These are phyloP conservation scores for Berghia stephanieae DNA, from an alignment of 1,140 invertebrate species.

Conservation along the genomic window DNA sequence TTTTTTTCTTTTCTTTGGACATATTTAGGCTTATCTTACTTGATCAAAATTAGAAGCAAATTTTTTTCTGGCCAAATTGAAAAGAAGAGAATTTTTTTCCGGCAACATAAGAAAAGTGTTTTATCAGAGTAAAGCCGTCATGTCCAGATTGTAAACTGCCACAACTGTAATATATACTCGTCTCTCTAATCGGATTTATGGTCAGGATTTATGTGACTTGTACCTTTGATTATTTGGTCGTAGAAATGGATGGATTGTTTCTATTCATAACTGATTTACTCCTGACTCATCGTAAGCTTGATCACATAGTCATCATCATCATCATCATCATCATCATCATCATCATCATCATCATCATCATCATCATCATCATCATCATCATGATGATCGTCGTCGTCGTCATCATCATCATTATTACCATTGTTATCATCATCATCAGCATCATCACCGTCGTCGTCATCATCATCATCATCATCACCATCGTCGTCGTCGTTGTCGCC, in stretches of 20 bases:
- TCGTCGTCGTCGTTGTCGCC: constrained; percentile 2
- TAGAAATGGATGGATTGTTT: too few species aligned
- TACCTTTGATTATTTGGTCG: background rate
- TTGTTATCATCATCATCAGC: background rate
- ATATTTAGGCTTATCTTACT: too few species aligned
- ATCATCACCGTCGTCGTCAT: background rate
- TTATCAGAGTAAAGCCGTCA: too few species aligned
- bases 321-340: background rate
- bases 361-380: constrained; percentile 8
- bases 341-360: constrained; percentile 14
- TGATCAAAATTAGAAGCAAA: too few species aligned
- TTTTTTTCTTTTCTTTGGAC: too few species aligned
- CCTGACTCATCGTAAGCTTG: too few species aligned
- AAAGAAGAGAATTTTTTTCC: too few species aligned
- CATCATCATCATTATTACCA: background rate
- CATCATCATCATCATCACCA: constrained; percentile 1
- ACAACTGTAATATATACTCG: too few species aligned
- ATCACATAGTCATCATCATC: background rate
- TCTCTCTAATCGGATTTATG: background rate
- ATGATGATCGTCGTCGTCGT: constrained; percentile 1
- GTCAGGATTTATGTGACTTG: background rate
- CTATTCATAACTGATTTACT: too few species aligned
- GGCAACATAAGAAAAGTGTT: too few species aligned
- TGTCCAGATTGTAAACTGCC: too few species aligned
- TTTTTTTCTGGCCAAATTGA: too few species aligned